These are phyloP conservation scores for Leptinotarsa defecta DNA, from an alignment of 1,140 invertebrate genomes.

Conservation along the genomic window DNA sequence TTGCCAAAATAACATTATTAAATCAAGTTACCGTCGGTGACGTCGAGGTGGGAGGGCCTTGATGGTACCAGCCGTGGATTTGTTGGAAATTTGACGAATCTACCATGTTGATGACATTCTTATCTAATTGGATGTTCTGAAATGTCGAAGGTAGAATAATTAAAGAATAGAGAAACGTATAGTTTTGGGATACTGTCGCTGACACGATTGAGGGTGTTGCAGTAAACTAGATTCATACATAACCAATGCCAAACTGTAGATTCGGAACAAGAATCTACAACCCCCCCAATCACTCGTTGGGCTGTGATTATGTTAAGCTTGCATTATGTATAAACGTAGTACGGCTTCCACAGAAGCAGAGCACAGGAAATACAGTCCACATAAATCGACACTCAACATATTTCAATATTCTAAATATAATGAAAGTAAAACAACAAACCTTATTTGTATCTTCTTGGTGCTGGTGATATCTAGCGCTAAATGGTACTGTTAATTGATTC, in stretches of 20 bases:
- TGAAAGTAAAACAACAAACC: neutral
- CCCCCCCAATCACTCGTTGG: too few species aligned
- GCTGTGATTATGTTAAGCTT: too few species aligned
- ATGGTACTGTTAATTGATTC: conserved; percentile 86
- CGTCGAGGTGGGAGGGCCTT: conserved; percentile 63
- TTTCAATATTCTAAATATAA: too few species aligned
- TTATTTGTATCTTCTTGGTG: conserved; percentile 56
- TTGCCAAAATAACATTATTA: too few species aligned
- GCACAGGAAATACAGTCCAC: too few species aligned
- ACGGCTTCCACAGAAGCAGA: too few species aligned
- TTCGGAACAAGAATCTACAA: too few species aligned
- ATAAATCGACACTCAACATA: too few species aligned
- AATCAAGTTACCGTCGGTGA: conserved; percentile 59
- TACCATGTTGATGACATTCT: conserved; percentile 55
- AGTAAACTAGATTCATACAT: too few species aligned
- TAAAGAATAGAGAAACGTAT: conserved; percentile 14
- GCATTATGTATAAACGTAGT: too few species aligned
- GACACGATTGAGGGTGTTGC: too few species aligned
- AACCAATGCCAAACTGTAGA: too few species aligned
- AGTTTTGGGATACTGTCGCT: neutral
- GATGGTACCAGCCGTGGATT: conserved; percentile 46
- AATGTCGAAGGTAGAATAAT: conserved; percentile 30
- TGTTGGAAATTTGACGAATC: conserved; percentile 52
- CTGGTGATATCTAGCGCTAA: conserved; percentile 81
- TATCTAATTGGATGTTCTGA: conserved; percentile 67